Evolutionary conservation across 1,140 invertebrate species (phyloP).

Genomic region (Solenopsis fugax): DNA sequence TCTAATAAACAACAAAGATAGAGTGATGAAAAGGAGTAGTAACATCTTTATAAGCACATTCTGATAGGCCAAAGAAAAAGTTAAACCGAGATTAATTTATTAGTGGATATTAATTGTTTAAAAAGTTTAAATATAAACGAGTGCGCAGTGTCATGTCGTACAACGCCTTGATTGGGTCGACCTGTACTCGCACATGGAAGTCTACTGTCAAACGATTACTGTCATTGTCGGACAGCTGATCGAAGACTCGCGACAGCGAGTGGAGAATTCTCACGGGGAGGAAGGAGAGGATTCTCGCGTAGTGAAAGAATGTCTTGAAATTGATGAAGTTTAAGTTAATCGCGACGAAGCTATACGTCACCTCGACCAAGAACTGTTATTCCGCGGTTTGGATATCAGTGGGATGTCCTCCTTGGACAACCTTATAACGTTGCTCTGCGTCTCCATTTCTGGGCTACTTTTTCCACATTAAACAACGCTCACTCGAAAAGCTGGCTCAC

Average conservation of each 20-base stretch:
- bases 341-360: conserved; percentile 80
- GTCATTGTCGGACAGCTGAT: neutral
- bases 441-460: conserved; percentile 85
- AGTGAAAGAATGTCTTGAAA: neutral
- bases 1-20: no score
- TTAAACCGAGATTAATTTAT: no score
- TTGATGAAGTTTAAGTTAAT: conserved; percentile 14
- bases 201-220: neutral
- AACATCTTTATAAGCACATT: no score
- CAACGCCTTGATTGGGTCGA: neutral
- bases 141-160: neutral
- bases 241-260: neutral
- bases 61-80: no score
- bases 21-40: no score
- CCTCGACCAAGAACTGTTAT: conserved; percentile 87
- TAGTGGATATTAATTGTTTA: neutral
- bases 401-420: conserved; percentile 89
- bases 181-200: neutral
- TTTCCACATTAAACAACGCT: conserved; percentile 21
- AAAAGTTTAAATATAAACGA: neutral
- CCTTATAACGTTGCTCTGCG: conserved; percentile 86
- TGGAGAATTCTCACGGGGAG: no score
- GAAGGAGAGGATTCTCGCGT: neutral
- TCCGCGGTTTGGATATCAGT: conserved; percentile 88
- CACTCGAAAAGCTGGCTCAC: neutral